phyloP scores from a whole-genome alignment of 2,113 vertebrate species.

The Tricholaema leucomelas region DNA sequence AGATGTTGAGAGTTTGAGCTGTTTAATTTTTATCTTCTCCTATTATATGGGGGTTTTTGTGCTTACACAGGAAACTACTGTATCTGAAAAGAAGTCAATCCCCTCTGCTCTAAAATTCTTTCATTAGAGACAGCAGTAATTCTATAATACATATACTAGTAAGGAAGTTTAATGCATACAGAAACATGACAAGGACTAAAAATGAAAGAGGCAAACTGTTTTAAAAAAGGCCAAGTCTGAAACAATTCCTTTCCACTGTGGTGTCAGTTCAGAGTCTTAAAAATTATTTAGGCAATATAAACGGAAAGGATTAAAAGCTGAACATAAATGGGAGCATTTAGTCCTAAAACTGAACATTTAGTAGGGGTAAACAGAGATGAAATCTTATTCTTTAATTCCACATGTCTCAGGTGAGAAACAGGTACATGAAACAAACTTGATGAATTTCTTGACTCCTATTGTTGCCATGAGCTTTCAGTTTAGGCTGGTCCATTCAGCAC shows the following conservation, averaged over 20 bases:
- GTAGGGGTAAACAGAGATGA: neutral
- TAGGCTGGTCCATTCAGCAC: neutral
- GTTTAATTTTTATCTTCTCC: neutral
- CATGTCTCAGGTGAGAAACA: neutral
- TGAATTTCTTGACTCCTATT: rapidly evolving
- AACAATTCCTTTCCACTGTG: neutral
- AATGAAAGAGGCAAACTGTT: neutral
- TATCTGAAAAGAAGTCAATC: neutral
- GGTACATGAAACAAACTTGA: neutral
- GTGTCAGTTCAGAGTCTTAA: neutral
- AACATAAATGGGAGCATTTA: neutral
- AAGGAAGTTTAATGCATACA: neutral
- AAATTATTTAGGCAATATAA: neutral
- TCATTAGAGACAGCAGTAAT: neutral
- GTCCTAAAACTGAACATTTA: neutral
- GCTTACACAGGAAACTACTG: neutral
- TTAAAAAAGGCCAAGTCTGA: neutral
- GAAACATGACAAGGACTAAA: neutral
- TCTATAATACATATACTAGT: neutral
- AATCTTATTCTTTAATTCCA: neutral
- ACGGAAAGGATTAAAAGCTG: neutral
- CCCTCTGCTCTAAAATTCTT: neutral
- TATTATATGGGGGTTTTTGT: neutral
- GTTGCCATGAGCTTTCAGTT: neutral
- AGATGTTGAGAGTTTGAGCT: neutral